Percentiles rank a stretch among this genome's conserved stretches.
These are phyloP conservation scores for Drosophila subsilvestris DNA, from an alignment of 2,888 invertebrate genomes.

Conservation along the genomic window DNA sequence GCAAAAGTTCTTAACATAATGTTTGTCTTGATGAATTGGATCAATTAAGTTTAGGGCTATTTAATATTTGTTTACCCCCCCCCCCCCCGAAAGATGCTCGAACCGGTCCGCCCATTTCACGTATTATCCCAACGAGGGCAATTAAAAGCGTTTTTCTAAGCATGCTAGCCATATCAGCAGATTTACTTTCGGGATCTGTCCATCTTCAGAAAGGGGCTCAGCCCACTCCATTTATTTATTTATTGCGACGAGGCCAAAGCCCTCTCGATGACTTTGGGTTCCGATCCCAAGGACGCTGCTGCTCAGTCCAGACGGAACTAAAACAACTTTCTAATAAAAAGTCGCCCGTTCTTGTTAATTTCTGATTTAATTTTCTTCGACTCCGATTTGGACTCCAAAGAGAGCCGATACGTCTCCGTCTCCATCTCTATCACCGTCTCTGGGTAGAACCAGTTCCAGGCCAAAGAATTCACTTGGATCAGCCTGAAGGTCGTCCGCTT, in stretches of 20 bases:
- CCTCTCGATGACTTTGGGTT: constrained; percentile 46
- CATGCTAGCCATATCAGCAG: constrained; percentile 43
- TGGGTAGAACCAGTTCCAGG: constrained; percentile 57
- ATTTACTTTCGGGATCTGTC: constrained; percentile 40
- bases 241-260: constrained; percentile 63
- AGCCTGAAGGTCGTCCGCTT: constrained; percentile 65
- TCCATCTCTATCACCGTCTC: constrained; percentile 11
- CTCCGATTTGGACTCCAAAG: constrained; percentile 42
- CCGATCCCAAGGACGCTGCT: constrained; percentile 59
- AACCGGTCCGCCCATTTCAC: constrained; percentile 54
- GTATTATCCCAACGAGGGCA: constrained; percentile 38
- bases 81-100: constrained; percentile 8
- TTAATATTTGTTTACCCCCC: constrained; percentile 61
- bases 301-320: constrained; percentile 65
- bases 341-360: constrained; percentile 49
- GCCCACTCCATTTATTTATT: constrained; percentile 5
- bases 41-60: constrained; percentile 56
- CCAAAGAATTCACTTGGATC: constrained; percentile 52
- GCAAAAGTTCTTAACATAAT: constrained; percentile 23
- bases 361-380: constrained; percentile 69
- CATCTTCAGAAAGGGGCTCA: constrained; percentile 7
- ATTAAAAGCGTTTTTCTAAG: constrained; percentile 51
- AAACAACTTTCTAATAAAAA: constrained; percentile 79
- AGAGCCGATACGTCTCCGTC: constrained; percentile 33
- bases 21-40: constrained; percentile 59